A percentile compares a stretch with the other conserved stretches of the same genome.
These are phyloP conservation scores for Epirrhoe alternata DNA, from an alignment of 2,888 invertebrate species.

Conservation along the genomic window DNA sequence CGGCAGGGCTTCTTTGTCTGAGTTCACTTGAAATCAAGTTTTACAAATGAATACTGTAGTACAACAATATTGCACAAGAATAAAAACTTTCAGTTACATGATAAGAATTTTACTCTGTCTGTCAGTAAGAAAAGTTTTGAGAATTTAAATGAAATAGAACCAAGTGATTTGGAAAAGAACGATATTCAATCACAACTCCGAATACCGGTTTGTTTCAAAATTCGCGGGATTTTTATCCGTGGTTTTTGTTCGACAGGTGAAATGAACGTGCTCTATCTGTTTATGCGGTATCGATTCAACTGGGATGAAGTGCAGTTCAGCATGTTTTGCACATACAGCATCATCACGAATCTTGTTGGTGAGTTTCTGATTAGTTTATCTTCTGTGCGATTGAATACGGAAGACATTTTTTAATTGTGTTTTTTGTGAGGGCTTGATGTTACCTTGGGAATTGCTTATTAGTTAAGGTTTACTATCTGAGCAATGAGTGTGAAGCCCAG, in stretches of 20 bases:
- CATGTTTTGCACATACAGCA: conserved; percentile 83
- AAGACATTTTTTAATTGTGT: not conserved
- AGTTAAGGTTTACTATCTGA: too few relatives aligned
- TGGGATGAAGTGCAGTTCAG: conserved; percentile 86
- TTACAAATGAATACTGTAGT: conserved; percentile 9
- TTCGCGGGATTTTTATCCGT: not conserved
- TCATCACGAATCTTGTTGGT: conserved; percentile 83
- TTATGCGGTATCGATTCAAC: conserved; percentile 81
- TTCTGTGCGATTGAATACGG: not conserved
- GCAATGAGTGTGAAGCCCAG: too few relatives aligned
- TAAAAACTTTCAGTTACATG: not conserved
- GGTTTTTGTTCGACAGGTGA: conserved; percentile 56
- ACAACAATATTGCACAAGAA: conserved; percentile 2
- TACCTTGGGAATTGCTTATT: too few relatives aligned
- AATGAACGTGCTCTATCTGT: conserved; percentile 70
- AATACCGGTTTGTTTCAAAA: not conserved
- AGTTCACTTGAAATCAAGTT: conserved; percentile 5
- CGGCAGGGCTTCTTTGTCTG: conserved; percentile 14
- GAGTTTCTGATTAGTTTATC: conserved; percentile 44
- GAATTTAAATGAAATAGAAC: not conserved
- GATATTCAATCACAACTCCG: not conserved
- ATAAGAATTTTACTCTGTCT: not conserved
- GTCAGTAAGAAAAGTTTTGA: not conserved
- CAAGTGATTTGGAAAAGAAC: not conserved
- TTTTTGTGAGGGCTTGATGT: not conserved